Base-by-base conservation (phyloP, 1,140 invertebrate species). In the Eumeta japonica region DNA sequence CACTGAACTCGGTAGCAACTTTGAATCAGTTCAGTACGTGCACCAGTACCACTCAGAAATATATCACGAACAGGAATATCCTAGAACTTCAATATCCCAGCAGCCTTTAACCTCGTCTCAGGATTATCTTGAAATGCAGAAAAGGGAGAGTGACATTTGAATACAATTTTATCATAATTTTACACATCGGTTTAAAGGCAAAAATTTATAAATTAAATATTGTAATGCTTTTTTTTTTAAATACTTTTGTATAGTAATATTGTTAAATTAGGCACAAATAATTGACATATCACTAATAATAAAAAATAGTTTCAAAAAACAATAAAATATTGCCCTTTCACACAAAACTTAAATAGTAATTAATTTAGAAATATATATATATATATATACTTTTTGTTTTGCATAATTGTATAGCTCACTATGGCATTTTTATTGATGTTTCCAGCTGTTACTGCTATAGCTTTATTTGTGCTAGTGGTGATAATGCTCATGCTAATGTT, bases 61-160 rank as follows among this genome's bases (percentile, higher is more conserved):
- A 14, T 62, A 62, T 43, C 52, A 62, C 27, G 54, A 62, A 37
- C 52, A 58, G 11, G 38, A 58, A 10, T 58, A 66, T 40, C 32
- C 62, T 9, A 53, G 42, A 5, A 46, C 61, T 0, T 73, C 68
- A 3, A 39, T 65, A 13, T 73, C 68, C 3, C 57, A 55, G 11
- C 68, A 68, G 27, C 68, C 65, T 2, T 38, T 68, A 0, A 72
- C 63, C 10, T 50, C 63, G 4, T 70, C 60, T 15, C 78, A 83
- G 40, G 83, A 87, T 52, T 87, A 86, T 58, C 76, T 88, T 28
- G 87, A 90, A 59, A 62, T 90, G 42, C 84, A 88, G 38, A 88
- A 88, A 60, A 76, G 86, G 40, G 88, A 91, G 61, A 90, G 88
- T 68, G 87, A 90, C 50, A 88, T 90, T 42, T 91, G 82, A 81